Evolutionary conservation across 1,140 invertebrate species (phyloP).

Genomic region (Metopolophium dirhodum): DNA sequence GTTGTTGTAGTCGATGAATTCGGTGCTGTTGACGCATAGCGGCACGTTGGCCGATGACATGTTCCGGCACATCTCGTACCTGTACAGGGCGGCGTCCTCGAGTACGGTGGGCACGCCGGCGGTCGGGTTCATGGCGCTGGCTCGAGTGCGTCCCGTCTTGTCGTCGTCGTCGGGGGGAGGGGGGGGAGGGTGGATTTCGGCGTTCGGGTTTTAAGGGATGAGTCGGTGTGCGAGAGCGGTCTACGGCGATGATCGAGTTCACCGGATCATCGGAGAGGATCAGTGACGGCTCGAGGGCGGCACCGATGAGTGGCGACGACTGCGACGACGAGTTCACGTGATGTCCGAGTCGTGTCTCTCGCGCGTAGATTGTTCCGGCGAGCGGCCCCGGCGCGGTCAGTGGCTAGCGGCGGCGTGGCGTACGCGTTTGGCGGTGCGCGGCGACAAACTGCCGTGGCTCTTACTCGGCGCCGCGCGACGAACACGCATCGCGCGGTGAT

Average conservation of each 20-base stretch:
- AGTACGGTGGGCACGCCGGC: neutral
- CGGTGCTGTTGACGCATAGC: conserved; percentile 32
- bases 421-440: conserved; percentile 35
- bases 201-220: neutral
- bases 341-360: neutral
- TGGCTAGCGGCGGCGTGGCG: neutral
- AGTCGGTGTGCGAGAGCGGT: neutral
- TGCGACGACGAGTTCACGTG: neutral
- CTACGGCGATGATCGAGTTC: neutral
- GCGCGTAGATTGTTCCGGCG: neutral
- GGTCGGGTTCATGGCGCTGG: neutral
- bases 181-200: neutral
- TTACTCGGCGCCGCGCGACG: neutral
- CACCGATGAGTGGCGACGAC: neutral
- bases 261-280: neutral
- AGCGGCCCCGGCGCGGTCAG: neutral
- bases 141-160: neutral
- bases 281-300: neutral
- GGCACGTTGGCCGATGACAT: neutral
- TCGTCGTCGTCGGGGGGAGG: neutral
- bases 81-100: neutral
- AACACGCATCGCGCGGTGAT: neutral
- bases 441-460: conserved; percentile 24
- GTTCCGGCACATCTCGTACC: conserved; percentile 39
- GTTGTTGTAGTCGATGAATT: conserved; percentile 1